Evolutionary conservation across 2,797 vertebrate species (phyloP).

Genomic region (Chelidonichthys spinosus): DNA sequence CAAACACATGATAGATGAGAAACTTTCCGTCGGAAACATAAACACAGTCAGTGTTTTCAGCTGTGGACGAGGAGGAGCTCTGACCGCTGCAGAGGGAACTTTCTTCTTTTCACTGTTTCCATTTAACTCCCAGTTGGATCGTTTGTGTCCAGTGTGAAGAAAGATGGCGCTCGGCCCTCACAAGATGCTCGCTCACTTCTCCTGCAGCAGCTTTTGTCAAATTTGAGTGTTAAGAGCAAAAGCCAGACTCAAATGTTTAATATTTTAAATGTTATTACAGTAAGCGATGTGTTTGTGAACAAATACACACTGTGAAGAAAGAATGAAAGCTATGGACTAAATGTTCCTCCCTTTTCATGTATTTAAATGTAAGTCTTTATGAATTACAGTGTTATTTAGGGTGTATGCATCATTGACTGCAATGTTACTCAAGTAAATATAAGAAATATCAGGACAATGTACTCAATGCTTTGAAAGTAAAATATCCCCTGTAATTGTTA

Average conservation of each 20-base stretch:
- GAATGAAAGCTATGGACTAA: not conserved
- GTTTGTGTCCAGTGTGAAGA: not conserved
- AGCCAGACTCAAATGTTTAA: not conserved
- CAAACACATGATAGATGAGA: constrained; percentile 68
- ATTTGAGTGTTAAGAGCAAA: not conserved
- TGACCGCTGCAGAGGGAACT: constrained; percentile 61
- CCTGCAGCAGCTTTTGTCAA: constrained; percentile 57
- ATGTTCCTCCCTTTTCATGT: not conserved
- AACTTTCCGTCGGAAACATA: constrained; percentile 69
- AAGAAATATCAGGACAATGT: no score
- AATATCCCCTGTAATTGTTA: no score
- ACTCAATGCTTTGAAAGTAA: no score
- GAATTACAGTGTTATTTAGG: not conserved
- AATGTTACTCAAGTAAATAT: no score
- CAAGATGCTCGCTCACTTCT: constrained; percentile 51
- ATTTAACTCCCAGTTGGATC: constrained; percentile 39
- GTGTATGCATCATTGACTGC: no score
- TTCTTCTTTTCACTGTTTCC: constrained; percentile 72
- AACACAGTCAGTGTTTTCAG: constrained; percentile 77
- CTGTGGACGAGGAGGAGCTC: constrained; percentile 63
- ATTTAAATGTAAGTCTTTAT: not conserved
- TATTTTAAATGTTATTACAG: not conserved
- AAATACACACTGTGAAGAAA: no score
- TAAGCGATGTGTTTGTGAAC: not conserved
- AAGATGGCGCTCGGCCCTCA: constrained; percentile 52